These are phyloP conservation scores for Vandiemenella viatica DNA, from an alignment of 2,888 invertebrate genomes.

Conservation along the genomic window DNA sequence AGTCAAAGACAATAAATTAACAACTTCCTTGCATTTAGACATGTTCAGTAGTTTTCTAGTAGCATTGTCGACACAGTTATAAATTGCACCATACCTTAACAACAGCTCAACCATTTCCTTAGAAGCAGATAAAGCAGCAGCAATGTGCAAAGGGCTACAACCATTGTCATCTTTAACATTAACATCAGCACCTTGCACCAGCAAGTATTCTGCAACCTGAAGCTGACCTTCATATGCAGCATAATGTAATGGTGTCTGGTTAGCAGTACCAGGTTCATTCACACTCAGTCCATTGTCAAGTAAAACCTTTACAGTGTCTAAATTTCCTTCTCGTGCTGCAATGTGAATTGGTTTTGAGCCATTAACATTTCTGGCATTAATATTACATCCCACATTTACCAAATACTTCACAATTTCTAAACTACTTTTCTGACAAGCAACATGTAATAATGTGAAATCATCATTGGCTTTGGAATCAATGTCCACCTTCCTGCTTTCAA, in stretches of 20 bases:
- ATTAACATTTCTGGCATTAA: neutral
- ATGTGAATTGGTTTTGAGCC: slow-evolving; percentile 2
- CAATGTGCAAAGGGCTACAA: slow-evolving; percentile 2
- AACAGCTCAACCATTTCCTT: slow-evolving; percentile 2
- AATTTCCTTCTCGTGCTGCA: slow-evolving; percentile 1
- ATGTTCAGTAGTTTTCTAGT: neutral
- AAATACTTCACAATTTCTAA: neutral
- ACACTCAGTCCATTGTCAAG: neutral
- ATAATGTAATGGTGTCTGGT: neutral
- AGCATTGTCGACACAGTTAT: neutral
- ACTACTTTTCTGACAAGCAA: neutral
- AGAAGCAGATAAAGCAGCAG: neutral
- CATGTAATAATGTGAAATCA: slow-evolving; percentile 1
- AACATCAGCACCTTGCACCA: slow-evolving; percentile 1
- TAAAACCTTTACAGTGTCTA: neutral
- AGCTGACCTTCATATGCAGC: neutral
- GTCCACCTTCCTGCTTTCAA: slow-evolving; percentile 12
- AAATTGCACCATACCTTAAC: neutral
- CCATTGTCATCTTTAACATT: neutral
- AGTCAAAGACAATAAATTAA: neutral
- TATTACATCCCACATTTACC: neutral
- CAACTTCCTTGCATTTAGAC: neutral
- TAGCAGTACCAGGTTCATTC: neutral
- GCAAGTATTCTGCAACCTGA: neutral
- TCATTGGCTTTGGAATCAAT: slow-evolving; percentile 9